Percentiles rank a stretch among this genome's conserved stretches.
These are phyloP conservation scores for Corythaixoides concolor DNA, from an alignment of 2,113 vertebrate species.

Conservation along the genomic window DNA sequence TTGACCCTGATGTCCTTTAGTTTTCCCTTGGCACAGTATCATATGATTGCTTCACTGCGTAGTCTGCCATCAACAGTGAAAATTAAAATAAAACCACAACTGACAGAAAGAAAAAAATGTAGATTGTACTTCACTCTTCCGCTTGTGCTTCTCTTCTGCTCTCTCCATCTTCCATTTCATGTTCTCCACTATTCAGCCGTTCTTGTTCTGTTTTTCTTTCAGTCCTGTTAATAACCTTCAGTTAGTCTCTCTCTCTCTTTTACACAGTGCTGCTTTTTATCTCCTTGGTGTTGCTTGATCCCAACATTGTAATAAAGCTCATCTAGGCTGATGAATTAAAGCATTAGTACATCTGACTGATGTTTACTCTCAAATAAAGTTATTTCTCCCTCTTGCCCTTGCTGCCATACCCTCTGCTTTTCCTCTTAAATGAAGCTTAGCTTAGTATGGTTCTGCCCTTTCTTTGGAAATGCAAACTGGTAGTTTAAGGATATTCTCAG, in stretches of 20 bases:
- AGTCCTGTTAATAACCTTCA: neutral
- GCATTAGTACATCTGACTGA: constrained; percentile 20
- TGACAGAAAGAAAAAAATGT: neutral
- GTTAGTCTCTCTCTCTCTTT: neutral
- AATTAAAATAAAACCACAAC: neutral
- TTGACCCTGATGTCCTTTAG: neutral
- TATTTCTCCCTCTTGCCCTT: constrained; percentile 20
- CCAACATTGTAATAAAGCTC: constrained; percentile 16
- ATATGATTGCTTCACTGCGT: neutral
- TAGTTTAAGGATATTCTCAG: constrained; percentile 59
- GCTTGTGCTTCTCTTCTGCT: neutral
- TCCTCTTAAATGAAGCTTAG: constrained; percentile 42
- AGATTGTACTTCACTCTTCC: neutral
- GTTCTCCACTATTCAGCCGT: neutral
- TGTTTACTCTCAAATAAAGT: constrained; percentile 30
- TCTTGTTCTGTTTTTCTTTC: neutral
- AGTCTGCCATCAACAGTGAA: neutral
- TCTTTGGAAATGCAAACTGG: constrained; percentile 63
- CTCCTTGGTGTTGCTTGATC: constrained; percentile 9
- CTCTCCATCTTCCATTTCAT: constrained; percentile 10
- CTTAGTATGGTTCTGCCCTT: neutral
- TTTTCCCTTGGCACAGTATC: neutral
- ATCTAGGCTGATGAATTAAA: constrained; percentile 51
- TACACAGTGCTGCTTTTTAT: constrained; percentile 27
- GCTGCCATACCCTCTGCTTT: neutral